Evolutionary conservation across 92 coral and sea anemone species (phyloP).

Genomic region (Bergia puertoricense): DNA sequence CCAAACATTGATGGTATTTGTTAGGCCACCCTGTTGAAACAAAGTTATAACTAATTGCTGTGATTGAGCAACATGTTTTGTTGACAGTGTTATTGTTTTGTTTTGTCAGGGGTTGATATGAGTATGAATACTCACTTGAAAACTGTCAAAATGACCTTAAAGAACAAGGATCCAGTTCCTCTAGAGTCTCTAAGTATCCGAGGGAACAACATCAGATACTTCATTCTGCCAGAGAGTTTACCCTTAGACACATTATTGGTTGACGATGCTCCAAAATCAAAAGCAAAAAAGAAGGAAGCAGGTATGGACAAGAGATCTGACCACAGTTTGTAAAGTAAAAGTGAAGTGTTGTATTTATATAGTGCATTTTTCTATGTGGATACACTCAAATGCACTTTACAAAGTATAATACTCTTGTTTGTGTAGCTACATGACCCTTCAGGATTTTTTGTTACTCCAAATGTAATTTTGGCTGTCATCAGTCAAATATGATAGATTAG

Average conservation of each 20-base stretch:
- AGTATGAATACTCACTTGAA: slow-evolving; percentile 98
- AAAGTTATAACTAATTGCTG: no score
- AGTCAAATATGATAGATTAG: background rate
- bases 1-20: no score
- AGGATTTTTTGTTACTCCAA: background rate
- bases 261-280: slow-evolving; percentile 94
- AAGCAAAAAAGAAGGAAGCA: slow-evolving; percentile 96
- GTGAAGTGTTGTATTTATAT: background rate
- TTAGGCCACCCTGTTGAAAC: no score
- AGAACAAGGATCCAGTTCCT: slow-evolving; percentile 97
- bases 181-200: slow-evolving; percentile 90
- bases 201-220: slow-evolving; percentile 96
- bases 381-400: no score
- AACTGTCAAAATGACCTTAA: slow-evolving; percentile 97
- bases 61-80: no score
- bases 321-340: background rate
- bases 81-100: background rate
- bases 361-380: no score
- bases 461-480: slow-evolving; percentile 43
- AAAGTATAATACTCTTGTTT: background rate
- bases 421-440: no score
- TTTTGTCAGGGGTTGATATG: slow-evolving; percentile 90
- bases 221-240: slow-evolving; percentile 97
- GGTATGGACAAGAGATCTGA: slow-evolving; percentile 49
- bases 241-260: slow-evolving; percentile 94